Conservation (phyloP, 35 echinoderm and acorn worm species). For the Lytechinus variegatus region DNA sequence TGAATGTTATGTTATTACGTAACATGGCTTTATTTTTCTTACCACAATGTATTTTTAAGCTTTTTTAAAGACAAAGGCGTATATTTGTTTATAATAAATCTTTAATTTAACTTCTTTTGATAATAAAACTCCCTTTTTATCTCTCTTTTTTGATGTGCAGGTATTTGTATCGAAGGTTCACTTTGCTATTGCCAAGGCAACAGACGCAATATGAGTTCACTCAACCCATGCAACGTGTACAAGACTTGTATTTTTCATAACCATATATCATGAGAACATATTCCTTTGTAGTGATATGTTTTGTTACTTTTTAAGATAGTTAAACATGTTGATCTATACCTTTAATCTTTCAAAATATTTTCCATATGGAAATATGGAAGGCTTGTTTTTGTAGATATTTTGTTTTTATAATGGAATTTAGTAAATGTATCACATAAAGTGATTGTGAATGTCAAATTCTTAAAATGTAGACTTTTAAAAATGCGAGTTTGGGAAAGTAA, state of each 20-base stretch:
- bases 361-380: background rate
- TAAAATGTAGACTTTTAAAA: background rate
- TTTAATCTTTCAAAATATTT: background rate
- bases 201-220: background rate
- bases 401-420: background rate
- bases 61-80: background rate
- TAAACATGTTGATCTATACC: background rate
- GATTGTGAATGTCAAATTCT: background rate
- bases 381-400: too few relatives aligned
- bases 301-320: background rate
- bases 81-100: too few relatives aligned
- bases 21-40: too few relatives aligned
- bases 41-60: background rate
- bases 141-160: background rate
- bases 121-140: background rate
- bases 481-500: background rate
- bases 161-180: constrained; percentile 19
- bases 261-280: background rate
- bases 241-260: background rate
- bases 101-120: too few relatives aligned
- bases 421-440: background rate
- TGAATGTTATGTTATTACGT: too few relatives aligned
- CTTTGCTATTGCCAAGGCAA: constrained; percentile 37
- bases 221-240: background rate
- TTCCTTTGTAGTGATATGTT: background rate